Evolutionary conservation across 2,888 invertebrate species (phyloP), one percentile per base, ranked within the genome.

Genomic region (Macropis europaea): DNA sequence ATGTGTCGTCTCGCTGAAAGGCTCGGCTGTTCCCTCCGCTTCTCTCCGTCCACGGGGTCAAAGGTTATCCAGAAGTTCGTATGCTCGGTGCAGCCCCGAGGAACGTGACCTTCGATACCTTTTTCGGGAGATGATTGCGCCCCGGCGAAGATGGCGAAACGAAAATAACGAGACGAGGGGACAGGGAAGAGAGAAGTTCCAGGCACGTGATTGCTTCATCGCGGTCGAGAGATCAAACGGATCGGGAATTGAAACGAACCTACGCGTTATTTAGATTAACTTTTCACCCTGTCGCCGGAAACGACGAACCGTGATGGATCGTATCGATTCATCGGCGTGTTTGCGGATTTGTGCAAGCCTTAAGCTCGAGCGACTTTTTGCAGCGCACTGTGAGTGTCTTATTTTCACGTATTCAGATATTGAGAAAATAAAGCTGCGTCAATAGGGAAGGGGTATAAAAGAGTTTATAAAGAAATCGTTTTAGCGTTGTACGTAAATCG

Each of bases 31-130:
- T 17, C 30, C 4, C 19, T 32, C 32, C 19, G 28, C 17, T 15
- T 17, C 28, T n/a, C n/a, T 42, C 38, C 48, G n/a, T 48, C 47
- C 15, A 1, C 19, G 7, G 17, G 43, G 38, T 67, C 53, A 64
- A 67, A 67, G 45, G 66, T 66, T 59, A 45, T 60, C 47, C 24
- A 3, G 53, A 28, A 19, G 43, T 53, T 53, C 48, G 59, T 53
- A 53, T 66, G 67, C 67, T 40, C 15, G 45, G 59, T 53, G 43
- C 42, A 43, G 13, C 38, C 52, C 13, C 22, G 24, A 9, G 40
- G 4, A 42, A 71, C 71, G 61, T 54, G 70, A 69, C 56, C 70
- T 71, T 50, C 71, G 61, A 50, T 50, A 42, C 50, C 61, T 69
- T n/a, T n/a, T 45, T 48, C 26, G 61, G 26, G 48, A 61, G 69